phyloP scores from a whole-genome alignment of 2,888 invertebrate species.

The Cataglyphis cursor region DNA sequence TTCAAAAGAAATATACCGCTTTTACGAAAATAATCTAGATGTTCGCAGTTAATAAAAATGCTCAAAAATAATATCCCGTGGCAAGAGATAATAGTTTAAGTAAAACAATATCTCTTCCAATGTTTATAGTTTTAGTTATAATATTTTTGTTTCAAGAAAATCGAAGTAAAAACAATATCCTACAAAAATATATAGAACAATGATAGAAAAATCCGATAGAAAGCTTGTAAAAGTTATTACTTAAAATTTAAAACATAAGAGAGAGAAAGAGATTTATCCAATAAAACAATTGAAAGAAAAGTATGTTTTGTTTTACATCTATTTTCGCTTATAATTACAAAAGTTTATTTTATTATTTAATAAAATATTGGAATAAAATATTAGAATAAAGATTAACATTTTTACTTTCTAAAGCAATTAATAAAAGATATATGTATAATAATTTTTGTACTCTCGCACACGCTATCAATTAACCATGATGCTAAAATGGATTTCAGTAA shows the following conservation, averaged over 20 bases:
- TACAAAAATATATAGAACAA: neutral
- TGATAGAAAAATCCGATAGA: neutral
- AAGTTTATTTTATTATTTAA: neutral
- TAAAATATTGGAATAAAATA: neutral
- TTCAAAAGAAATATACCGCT: neutral
- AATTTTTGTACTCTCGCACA: neutral
- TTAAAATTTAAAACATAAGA: neutral
- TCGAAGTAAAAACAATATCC: neutral
- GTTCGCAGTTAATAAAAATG: slow-evolving; percentile 22
- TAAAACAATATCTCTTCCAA: slow-evolving; percentile 21
- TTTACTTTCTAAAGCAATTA: neutral
- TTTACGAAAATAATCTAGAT: slow-evolving; percentile 8
- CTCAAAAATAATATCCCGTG: slow-evolving; percentile 26
- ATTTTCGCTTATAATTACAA: neutral
- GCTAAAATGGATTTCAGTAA: neutral
- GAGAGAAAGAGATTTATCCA: neutral
- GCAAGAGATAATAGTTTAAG: slow-evolving; percentile 34
- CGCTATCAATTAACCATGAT: neutral
- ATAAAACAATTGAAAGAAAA: neutral
- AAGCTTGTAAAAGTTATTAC: neutral
- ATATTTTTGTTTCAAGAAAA: slow-evolving; percentile 25
- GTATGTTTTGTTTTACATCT: neutral
- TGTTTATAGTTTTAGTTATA: slow-evolving; percentile 24
- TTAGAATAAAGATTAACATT: neutral
- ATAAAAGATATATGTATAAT: neutral